Conservation (phyloP, 2,797 vertebrate species). For the Rhinella marina region DNA sequence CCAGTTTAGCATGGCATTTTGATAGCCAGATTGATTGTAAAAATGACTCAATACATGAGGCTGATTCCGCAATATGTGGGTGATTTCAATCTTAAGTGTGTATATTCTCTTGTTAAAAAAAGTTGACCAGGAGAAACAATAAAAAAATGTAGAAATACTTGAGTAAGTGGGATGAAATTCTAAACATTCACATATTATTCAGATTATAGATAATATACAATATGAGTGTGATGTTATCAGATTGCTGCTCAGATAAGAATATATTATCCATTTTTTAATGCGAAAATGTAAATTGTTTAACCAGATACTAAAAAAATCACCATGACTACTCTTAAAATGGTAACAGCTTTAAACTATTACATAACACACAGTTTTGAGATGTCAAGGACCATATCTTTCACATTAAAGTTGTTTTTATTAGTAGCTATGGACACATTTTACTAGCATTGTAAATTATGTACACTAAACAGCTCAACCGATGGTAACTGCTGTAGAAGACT, state of each 20-base stretch:
- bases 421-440: slow-evolving; percentile 7
- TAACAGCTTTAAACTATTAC: slow-evolving; percentile 7
- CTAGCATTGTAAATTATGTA: slow-evolving; percentile 8
- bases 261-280: not conserved
- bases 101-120: too few species aligned
- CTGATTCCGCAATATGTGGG: too few species aligned
- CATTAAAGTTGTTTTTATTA: slow-evolving; percentile 12
- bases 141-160: too few species aligned
- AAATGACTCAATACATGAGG: too few species aligned
- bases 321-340: not conserved
- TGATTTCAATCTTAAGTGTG: too few species aligned
- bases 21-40: too few species aligned
- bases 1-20: too few species aligned
- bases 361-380: not conserved
- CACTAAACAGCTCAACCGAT: slow-evolving; percentile 17
- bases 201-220: not conserved
- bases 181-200: not conserved
- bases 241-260: not conserved
- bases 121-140: too few species aligned
- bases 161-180: too few species aligned
- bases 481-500: not conserved
- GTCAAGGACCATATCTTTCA: not conserved
- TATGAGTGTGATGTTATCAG: not conserved
- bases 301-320: not conserved
- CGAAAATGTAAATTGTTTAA: not conserved